Conservation (phyloP, 1,140 invertebrate genomes). For the Aphidius ervi region DNA sequence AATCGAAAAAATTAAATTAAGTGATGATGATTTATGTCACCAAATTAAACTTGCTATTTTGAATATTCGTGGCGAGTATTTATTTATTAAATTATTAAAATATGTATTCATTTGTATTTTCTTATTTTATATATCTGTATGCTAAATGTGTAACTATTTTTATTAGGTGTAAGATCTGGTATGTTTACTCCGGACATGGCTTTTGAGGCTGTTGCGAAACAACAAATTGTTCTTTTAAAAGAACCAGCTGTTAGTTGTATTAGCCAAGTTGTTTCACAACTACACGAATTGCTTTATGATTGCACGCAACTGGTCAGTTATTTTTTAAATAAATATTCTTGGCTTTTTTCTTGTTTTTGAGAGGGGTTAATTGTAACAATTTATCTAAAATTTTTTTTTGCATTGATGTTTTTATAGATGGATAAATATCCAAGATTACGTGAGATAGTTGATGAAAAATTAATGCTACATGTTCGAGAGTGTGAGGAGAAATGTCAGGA, state of each 20-base stretch:
- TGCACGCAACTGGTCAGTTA: conserved; percentile 83
- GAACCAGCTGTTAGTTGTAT: conserved; percentile 98
- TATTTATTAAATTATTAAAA: conserved; percentile 7
- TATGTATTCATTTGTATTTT: not conserved
- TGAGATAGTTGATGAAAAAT: conserved; percentile 97
- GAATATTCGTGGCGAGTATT: conserved; percentile 88
- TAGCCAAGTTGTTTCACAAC: conserved; percentile 93
- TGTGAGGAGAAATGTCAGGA: conserved; percentile 95
- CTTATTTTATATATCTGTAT: not conserved
- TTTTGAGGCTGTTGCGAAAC: conserved; percentile 99
- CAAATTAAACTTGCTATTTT: conserved; percentile 99
- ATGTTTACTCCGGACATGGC: conserved; percentile 99
- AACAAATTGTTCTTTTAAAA: conserved; percentile 93
- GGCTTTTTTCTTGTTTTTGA: conserved; percentile 55
- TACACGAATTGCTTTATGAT: conserved; percentile 90
- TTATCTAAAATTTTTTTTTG: not conserved
- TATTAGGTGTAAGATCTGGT: conserved; percentile 77
- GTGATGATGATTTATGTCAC: conserved; percentile 94
- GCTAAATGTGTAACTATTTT: not conserved
- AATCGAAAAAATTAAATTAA: conserved; percentile 97
- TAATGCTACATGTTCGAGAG: conserved; percentile 88
- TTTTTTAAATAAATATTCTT: not conserved
- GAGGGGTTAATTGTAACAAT: conserved; percentile 57
- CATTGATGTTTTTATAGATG: conserved; percentile 65
- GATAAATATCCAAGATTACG: conserved; percentile 91